A percentile compares a stretch with the other conserved stretches of the same genome.
These are phyloP conservation scores for Muscicapa adusta DNA, from an alignment of 2,113 vertebrate species.

Conservation along the genomic window DNA sequence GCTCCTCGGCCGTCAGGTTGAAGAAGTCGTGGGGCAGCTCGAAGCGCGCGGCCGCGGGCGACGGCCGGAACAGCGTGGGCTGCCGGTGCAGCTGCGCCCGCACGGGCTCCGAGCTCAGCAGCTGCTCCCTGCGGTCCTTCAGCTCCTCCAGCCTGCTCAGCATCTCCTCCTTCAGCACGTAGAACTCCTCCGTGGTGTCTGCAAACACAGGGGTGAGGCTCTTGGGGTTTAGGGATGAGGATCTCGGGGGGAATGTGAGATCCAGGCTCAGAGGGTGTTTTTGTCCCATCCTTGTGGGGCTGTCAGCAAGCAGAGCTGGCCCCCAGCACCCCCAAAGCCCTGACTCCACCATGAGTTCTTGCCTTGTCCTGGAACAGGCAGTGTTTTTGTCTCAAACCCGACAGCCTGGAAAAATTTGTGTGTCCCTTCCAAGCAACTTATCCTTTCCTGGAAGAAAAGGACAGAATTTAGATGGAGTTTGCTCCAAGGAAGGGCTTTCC, in stretches of 20 bases:
- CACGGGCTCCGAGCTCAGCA: conserved; percentile 81
- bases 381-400: conserved; percentile 78
- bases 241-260: accelerated
- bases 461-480: neutral
- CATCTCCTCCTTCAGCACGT: conserved; percentile 77
- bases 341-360: neutral
- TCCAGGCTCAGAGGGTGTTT: neutral
- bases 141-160: conserved; percentile 74
- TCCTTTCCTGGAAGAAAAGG: conserved; percentile 81
- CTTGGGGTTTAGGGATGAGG: accelerated
- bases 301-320: neutral
- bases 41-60: conserved; percentile 79
- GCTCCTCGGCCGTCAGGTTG: conserved; percentile 83
- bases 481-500: neutral
- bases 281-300: neutral
- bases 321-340: neutral
- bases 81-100: conserved; percentile 84
- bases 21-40: conserved; percentile 90
- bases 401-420: conserved; percentile 86
- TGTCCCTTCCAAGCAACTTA: conserved; percentile 82
- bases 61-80: conserved; percentile 75
- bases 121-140: conserved; percentile 73
- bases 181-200: conserved; percentile 86
- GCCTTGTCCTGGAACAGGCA: conserved; percentile 85
- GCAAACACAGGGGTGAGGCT: accelerated